These are phyloP conservation scores for Drosophila nr. perissopoda DNA, from an alignment of 2,888 invertebrate genomes.

Conservation along the genomic window DNA sequence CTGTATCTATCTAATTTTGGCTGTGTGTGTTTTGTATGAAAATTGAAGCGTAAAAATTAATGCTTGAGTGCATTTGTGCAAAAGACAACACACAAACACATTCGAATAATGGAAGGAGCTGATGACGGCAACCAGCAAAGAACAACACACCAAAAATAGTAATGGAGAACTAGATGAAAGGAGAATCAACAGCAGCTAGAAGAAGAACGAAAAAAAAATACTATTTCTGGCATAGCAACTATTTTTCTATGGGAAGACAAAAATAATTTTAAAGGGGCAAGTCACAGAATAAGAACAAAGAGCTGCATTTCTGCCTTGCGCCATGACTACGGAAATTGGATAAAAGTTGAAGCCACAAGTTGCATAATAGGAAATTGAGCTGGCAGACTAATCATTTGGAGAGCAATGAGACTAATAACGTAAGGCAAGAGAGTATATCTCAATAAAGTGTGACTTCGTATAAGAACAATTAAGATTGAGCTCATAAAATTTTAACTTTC, in stretches of 20 bases:
- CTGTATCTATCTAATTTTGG: conserved; percentile 7
- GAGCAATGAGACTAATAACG: not conserved
- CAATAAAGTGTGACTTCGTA: not conserved
- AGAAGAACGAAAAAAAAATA: not conserved
- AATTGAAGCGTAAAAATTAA: conserved; percentile 81
- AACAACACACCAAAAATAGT: conserved; percentile 28
- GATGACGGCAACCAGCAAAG: conserved; percentile 26
- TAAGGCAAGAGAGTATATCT: not conserved
- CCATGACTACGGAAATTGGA: conserved; percentile 21
- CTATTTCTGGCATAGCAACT: conserved; percentile 9
- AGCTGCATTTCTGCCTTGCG: conserved; percentile 6
- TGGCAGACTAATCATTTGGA: conserved; percentile 1
- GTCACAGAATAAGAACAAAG: conserved; percentile 8
- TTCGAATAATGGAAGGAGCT: conserved; percentile 16
- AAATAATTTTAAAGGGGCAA: conserved; percentile 11
- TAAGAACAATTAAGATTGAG: not conserved
- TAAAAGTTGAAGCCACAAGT: conserved; percentile 16
- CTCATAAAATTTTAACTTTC: not conserved
- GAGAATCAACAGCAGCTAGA: not conserved
- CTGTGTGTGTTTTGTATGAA: conserved; percentile 61
- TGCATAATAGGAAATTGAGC: conserved; percentile 1
- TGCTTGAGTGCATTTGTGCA: conserved; percentile 75
- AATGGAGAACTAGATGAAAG: not conserved
- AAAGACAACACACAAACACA: conserved; percentile 68
- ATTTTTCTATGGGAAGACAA: not conserved